Conservation (phyloP, 2,888 invertebrate genomes). For the Cheilosia pagana region DNA sequence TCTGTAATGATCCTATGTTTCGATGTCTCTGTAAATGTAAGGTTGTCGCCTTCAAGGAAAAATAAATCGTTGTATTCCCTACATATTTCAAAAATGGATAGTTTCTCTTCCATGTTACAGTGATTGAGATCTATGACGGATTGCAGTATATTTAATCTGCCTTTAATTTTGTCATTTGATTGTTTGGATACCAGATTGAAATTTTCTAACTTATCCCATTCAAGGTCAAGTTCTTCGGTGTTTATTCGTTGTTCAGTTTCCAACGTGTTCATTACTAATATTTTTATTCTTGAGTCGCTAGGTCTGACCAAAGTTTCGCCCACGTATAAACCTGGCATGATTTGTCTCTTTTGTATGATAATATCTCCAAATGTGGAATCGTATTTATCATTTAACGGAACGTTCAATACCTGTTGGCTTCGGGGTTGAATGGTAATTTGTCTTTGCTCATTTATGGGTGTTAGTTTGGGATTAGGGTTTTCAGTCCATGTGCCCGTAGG, state of each 20-base stretch:
- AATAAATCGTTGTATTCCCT: too few relatives aligned
- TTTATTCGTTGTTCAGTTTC: constrained; percentile 7
- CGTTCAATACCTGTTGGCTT: too few relatives aligned
- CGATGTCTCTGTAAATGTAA: too few relatives aligned
- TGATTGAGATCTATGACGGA: too few relatives aligned
- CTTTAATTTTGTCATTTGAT: constrained; percentile 3
- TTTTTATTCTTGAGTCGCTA: constrained; percentile 4
- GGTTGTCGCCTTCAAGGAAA: too few relatives aligned
- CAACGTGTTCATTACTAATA: constrained; percentile 21
- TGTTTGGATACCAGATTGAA: constrained; percentile 3
- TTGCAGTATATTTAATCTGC: constrained; percentile 11
- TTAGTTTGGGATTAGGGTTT: neutral
- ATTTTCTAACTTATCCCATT: constrained; percentile 5
- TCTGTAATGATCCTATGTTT: too few relatives aligned
- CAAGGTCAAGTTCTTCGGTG: neutral
- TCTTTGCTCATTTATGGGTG: neutral
- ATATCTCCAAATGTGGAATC: neutral
- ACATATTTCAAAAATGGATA: too few relatives aligned
- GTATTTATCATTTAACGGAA: too few relatives aligned
- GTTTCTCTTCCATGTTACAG: too few relatives aligned
- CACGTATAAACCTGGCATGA: neutral
- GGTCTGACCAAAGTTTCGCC: neutral
- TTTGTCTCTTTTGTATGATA: too few relatives aligned
- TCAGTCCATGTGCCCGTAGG: neutral
- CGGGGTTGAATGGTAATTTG: too few relatives aligned